Conservation (phyloP, 2,113 vertebrate species). For the Felis chaus region DNA sequence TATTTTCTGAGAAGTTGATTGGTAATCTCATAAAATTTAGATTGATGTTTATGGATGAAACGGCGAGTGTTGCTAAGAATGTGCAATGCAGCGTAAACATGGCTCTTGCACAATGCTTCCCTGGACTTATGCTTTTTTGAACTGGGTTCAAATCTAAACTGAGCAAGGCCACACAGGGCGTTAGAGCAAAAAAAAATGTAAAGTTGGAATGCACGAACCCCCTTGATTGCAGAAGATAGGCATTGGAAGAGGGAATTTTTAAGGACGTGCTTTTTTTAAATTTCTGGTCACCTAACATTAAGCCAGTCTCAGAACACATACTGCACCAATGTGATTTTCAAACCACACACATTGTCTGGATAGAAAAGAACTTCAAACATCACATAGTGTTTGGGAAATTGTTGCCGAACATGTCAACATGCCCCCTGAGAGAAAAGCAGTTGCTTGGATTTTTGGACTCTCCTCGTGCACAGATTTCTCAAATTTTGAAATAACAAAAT, state of each 20-base stretch:
- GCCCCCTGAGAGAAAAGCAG: neutral
- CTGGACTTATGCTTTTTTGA: conserved; percentile 81
- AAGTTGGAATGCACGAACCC: conserved; percentile 43
- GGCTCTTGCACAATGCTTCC: conserved; percentile 79
- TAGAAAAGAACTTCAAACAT: conserved; percentile 67
- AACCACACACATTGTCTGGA: conserved; percentile 45
- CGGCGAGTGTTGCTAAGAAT: conserved; percentile 66
- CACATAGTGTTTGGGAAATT: conserved; percentile 50
- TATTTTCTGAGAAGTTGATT: conserved; percentile 67
- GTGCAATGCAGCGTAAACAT: conserved; percentile 77
- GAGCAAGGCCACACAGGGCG: conserved; percentile 83
- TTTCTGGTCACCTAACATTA: conserved; percentile 75
- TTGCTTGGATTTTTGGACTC: conserved; percentile 39
- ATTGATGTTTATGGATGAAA: conserved; percentile 76
- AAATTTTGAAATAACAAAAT: conserved; percentile 40
- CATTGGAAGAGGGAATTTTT: conserved; percentile 42
- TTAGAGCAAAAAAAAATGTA: conserved; percentile 76
- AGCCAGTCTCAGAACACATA: conserved; percentile 48
- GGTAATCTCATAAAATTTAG: conserved; percentile 70
- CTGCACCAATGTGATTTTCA: conserved; percentile 22
- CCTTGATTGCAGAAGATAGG: conserved; percentile 45
- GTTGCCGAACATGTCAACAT: conserved; percentile 62
- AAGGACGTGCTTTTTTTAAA: conserved; percentile 53
- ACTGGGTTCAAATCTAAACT: conserved; percentile 84
- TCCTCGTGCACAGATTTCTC: conserved; percentile 49